These are phyloP conservation scores for Sphinx pinastri DNA, from an alignment of 2,888 invertebrate species.

Conservation along the genomic window DNA sequence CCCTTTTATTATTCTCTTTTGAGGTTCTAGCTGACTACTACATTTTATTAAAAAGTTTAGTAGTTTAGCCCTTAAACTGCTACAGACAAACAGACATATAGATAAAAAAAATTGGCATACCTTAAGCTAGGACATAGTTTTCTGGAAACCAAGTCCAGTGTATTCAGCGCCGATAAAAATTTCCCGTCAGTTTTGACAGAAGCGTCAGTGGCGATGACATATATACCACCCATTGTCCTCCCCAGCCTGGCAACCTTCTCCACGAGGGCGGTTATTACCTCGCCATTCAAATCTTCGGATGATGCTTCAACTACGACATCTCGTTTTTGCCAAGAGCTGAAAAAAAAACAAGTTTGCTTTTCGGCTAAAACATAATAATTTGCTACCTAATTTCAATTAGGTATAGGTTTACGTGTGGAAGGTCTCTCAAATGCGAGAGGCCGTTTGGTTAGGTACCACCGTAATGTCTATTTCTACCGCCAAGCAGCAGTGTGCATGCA, in stretches of 20 bases:
- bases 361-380: neutral
- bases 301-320: constrained; percentile 40
- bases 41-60: no score
- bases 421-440: no score
- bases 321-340: constrained; percentile 42
- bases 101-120: no score
- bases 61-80: no score
- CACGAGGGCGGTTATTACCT: constrained; percentile 36
- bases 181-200: constrained; percentile 22
- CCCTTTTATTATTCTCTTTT: no score
- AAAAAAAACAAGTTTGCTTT: constrained; percentile 23
- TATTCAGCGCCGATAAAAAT: constrained; percentile 36
- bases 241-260: constrained; percentile 39
- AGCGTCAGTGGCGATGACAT: constrained; percentile 34
- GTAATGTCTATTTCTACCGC: no score
- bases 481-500: no score
- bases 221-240: constrained; percentile 45
- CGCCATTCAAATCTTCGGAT: constrained; percentile 30
- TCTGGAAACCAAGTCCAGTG: constrained; percentile 46
- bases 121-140: constrained; percentile 46
- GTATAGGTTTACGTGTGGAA: no score
- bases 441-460: no score
- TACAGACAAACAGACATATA: no score
- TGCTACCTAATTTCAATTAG: no score
- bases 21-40: no score